These are phyloP conservation scores for Leptodirus hochenwartii DNA, from an alignment of 2,888 invertebrate genomes.

Conservation along the genomic window DNA sequence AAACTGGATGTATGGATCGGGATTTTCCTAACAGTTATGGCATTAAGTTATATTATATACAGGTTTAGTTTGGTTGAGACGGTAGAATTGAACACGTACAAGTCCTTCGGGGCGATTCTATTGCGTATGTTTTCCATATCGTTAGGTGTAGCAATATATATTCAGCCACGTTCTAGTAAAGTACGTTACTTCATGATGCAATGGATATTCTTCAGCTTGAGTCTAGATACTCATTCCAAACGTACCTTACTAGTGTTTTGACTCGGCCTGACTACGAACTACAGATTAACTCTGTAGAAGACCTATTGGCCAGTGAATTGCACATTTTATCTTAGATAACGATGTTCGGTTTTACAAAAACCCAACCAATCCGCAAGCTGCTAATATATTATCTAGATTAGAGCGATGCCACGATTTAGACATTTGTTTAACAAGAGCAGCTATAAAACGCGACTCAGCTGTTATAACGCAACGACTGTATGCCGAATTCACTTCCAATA, in stretches of 20 bases:
- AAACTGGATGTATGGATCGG: constrained; percentile 5
- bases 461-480: constrained; percentile 9
- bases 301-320: constrained; percentile 7
- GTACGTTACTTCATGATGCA: constrained; percentile 8
- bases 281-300: constrained; percentile 9
- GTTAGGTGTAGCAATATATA: constrained; percentile 5
- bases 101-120: not conserved
- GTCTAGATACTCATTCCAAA: constrained; percentile 9
- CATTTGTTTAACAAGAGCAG: constrained; percentile 9
- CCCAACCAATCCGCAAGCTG: not conserved
- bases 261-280: constrained; percentile 7
- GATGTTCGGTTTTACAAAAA: constrained; percentile 6
- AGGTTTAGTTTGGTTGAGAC: not conserved
- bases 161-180: constrained; percentile 7
- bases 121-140: constrained; percentile 7
- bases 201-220: constrained; percentile 9
- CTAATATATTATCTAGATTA: constrained; percentile 6
- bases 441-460: constrained; percentile 6
- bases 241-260: constrained; percentile 9
- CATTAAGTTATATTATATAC: not conserved
- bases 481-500: constrained; percentile 6
- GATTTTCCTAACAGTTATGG: constrained; percentile 2
- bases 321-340: constrained; percentile 7
- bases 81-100: not conserved
- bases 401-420: constrained; percentile 9